Evolutionary conservation across 2,113 vertebrate genomes (phyloP), one percentile per base, ranked within the genome.

Genomic region (Hoplias malabaricus): DNA sequence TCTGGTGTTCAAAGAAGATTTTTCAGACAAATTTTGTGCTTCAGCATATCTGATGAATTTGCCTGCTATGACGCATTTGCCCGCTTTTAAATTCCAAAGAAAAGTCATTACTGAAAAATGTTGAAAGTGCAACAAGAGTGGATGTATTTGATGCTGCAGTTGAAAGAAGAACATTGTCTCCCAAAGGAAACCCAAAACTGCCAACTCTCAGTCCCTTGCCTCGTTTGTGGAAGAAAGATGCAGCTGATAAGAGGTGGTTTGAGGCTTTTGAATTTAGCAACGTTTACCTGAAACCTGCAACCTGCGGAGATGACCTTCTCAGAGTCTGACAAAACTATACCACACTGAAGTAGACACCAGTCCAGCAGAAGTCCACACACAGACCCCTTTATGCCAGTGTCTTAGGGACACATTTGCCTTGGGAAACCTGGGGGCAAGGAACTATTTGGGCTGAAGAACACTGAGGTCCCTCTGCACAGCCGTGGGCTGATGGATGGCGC

Each of bases 401-500:
- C 38, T 67, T 78, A 61, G 57, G 65, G 68, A 21, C 57, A 62
- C 50, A 5, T 40, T n/a, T 62, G 71, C 59, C 40, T 40, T 48
- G 57, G 29, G 65, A 77, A 57, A 71, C 31, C 34, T 19, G 54
- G 70, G 36, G 77, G 62, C 38, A 61, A 42, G 40, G 54, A 74
- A 69, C 9, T 14, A 29, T 36, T 3, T 25, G 53, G 68, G 61
- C 33, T 27, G 69, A 65, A 36, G 62, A 71, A 59, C 48, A 73
- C 38, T 21, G 69, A 61, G 66, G 69, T 82, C 70, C 56, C 75
- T 14, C 31, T 38, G 36, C 34, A 42, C 43, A 31, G 63, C 80
- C 61, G 27, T 72, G 69, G 71, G 80, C 77, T 84, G 83, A 87
- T 77, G 54, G 81, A 90, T 86, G 65, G 77, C 79, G 75, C 75